Evolutionary conservation across 1,140 invertebrate species (phyloP), one percentile per base, ranked within the genome.

Genomic region (Lasioglossum albipes): DNA sequence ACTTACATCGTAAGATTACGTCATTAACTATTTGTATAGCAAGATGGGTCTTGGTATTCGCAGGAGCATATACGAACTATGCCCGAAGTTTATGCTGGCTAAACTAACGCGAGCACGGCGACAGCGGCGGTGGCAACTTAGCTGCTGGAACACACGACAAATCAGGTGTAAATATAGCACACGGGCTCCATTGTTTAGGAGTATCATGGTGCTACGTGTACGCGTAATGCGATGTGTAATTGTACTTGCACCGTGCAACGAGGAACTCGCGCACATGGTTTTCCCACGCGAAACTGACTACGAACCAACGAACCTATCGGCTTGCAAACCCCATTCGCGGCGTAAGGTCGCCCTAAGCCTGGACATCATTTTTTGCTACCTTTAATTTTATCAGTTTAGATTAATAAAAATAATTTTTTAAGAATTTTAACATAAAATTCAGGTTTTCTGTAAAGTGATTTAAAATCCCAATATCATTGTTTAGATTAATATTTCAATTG

Each of bases 1-100:
- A 27, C 67, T 54, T 64, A 73, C 41, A 42, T 61, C 76, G 49
- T 78, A 81, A 86, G 82, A 88, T 89, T 84, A 84, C 74, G 62
- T 68, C 65, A 86, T 87, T 87, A 84, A 81, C 83, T 84, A 88
- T 85, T 87, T 85, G 87, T 84, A 82, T 70, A 69, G 68, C 75
- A 82, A 81, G 82, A 78, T 78, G 82, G 77, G 80, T 79, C 79
- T 75, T 62, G 79, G 79, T 81, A 86, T 87, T 86, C 84, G 79
- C 61, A 68, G 76, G 59, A 65, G 66, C 72, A 81, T 75, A 67
- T 82, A 84, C 81, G 70, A 83, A 88, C 78, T 84, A 79, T 78
- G 70, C 79, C 73, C 83, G 74, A 88, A 88, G 80, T 88, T 87
- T 85, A 79, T 79, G 75, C 64, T 69, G 69, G 64, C 57, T 79